Evolutionary conservation across 2,888 invertebrate genomes (phyloP), one percentile per base, ranked within the genome.

Genomic region (Brachylomia viminalis): DNA sequence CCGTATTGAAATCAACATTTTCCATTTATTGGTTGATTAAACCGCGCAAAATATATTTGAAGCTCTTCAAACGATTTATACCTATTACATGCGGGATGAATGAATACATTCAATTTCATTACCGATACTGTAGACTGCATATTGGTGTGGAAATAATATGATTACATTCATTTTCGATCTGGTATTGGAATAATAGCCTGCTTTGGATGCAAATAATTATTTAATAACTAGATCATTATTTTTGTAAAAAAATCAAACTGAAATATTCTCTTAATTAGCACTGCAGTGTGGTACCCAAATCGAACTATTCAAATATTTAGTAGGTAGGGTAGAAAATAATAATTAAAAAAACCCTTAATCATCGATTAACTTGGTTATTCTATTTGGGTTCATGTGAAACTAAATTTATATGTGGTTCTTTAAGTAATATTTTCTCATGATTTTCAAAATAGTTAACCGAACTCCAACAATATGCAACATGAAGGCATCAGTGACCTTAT

Each of bases 1-100:
- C 23, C 47, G 52, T 49, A 75, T 82, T 79, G 49, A 72, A 76
- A 68, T 76, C 54, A 66, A 74, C 33, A 33, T 69, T 72, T 71
- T 62, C 72, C 74, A 81, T 77, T 74, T 73, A 72, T 59, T 66
- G 78, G 66, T 77, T 83, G 70, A 75, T 79, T 79, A 78, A 74
- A 72, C 68, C 54, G 49, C 62, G 20, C 23, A 61, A 65, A 71
- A 80, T 79, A 62, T 62, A 42, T 71, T 52, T 23, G 23, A 5
- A 72, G 56, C 64, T 61, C n/a, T 73, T 73, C 47, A 68, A 79
- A 73, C 56, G 72, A 73, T 73, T 75, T 72, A 67, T 76, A 56
- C 56, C 27, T 73, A 73, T 83, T 72, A 56, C 54, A 65, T 56
- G 33, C 11, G n/a, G 42, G 3, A 58, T 69, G 49, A 75, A 83